Percentiles rank a stretch among this genome's conserved stretches.
These are phyloP conservation scores for Hirtodrosophila duncani DNA, from an alignment of 2,888 invertebrate species.

Conservation along the genomic window DNA sequence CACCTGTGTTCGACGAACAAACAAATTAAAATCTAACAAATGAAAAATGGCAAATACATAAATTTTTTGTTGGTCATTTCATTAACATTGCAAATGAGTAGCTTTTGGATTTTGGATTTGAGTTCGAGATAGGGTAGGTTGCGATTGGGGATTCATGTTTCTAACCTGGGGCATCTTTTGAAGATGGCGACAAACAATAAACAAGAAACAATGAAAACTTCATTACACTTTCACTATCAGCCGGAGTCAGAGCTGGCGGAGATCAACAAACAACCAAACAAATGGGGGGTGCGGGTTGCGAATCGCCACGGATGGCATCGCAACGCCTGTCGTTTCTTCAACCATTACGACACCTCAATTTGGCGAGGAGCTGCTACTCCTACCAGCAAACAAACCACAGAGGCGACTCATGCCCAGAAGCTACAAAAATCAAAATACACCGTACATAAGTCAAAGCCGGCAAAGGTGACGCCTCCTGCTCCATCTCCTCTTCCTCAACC, in stretches of 20 bases:
- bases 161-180: conserved; percentile 26
- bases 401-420: conserved; percentile 58
- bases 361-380: conserved; percentile 25
- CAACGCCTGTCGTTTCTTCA: conserved; percentile 32
- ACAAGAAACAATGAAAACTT: conserved; percentile 45
- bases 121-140: conserved; percentile 2
- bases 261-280: conserved; percentile 33
- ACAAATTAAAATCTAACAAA: conserved; percentile 35
- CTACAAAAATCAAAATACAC: conserved; percentile 56
- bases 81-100: conserved; percentile 56
- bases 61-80: conserved; percentile 32
- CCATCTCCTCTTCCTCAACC: conserved; percentile 8
- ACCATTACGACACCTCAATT: conserved; percentile 71
- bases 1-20: background rate
- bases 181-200: conserved; percentile 26
- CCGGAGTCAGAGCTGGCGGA: conserved; percentile 33
- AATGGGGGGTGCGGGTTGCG: conserved; percentile 17
- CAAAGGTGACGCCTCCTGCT: conserved; percentile 28
- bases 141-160: conserved; percentile 2
- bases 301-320: conserved; percentile 20
- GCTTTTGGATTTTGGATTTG: conserved; percentile 7
- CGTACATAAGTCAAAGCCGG: conserved; percentile 23
- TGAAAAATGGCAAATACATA: conserved; percentile 29
- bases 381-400: background rate
- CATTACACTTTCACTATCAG: conserved; percentile 62